Evolutionary conservation across 2,888 invertebrate species (phyloP).

Genomic region (Drosophila robusta): DNA sequence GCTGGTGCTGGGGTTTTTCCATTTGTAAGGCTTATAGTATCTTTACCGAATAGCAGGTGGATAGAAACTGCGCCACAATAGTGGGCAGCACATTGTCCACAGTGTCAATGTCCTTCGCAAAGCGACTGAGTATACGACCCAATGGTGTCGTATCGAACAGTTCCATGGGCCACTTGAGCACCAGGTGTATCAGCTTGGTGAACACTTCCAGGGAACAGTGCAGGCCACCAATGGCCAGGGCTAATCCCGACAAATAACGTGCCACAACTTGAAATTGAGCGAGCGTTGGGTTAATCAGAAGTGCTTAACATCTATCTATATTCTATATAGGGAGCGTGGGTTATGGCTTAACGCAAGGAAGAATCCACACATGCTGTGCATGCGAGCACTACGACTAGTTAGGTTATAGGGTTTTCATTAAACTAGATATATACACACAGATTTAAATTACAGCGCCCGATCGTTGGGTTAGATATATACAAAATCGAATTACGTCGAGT

Average conservation of each 20-base stretch:
- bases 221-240: slow-evolving; percentile 85
- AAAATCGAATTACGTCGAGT: slow-evolving; percentile 1
- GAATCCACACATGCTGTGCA: slow-evolving; percentile 24
- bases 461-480: slow-evolving; percentile 16
- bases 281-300: slow-evolving; percentile 37
- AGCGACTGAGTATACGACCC: slow-evolving; percentile 90
- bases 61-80: slow-evolving; percentile 83
- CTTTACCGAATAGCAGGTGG: slow-evolving; percentile 85
- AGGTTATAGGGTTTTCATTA: background rate
- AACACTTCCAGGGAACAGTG: slow-evolving; percentile 88
- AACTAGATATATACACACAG: slow-evolving; percentile 1
- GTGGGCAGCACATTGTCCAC: slow-evolving; percentile 87
- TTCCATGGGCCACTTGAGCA: slow-evolving; percentile 89
- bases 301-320: slow-evolving; percentile 1
- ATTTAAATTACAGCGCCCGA: background rate
- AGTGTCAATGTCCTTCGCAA: slow-evolving; percentile 88
- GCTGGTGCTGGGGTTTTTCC: background rate
- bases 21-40: background rate
- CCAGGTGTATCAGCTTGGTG: slow-evolving; percentile 87
- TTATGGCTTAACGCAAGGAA: background rate
- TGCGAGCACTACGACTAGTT: slow-evolving; percentile 27
- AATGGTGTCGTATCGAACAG: slow-evolving; percentile 92
- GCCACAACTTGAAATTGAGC: slow-evolving; percentile 75
- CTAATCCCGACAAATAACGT: slow-evolving; percentile 84
- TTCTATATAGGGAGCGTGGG: background rate